A percentile compares a stretch with the other conserved stretches of the same genome.
Evolutionary conservation across 2,113 vertebrate genomes (phyloP).

Genomic region (Thomomys bottae): DNA sequence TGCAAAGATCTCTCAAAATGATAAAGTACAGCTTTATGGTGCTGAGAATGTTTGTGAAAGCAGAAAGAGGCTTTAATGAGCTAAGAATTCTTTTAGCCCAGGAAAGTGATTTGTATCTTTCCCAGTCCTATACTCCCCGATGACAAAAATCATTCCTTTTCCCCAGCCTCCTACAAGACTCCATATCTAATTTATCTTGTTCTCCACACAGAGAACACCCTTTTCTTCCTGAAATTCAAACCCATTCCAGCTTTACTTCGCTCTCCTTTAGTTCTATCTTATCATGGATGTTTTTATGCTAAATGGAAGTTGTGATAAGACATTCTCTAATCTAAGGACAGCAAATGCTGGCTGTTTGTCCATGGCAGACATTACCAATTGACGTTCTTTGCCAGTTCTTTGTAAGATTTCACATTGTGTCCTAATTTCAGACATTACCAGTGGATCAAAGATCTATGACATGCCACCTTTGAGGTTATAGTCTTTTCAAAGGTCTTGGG

Average conservation of each 20-base stretch:
- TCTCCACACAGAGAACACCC: neutral
- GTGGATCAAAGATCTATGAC: neutral
- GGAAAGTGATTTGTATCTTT: conserved; percentile 20
- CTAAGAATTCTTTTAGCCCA: conserved; percentile 36
- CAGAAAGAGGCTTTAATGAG: conserved; percentile 46
- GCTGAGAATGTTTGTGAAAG: neutral
- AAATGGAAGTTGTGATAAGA: neutral
- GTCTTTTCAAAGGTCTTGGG: neutral
- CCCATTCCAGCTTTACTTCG: neutral
- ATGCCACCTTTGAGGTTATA: neutral
- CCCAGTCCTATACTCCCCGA: neutral
- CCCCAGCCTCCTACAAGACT: neutral
- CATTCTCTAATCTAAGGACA: neutral
- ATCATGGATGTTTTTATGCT: neutral
- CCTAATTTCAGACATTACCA: neutral
- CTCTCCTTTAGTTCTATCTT: neutral
- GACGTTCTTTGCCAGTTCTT: neutral
- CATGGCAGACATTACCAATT: neutral
- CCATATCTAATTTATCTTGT: neutral
- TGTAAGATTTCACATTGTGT: neutral
- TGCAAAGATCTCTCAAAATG: conserved; percentile 7
- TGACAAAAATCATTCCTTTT: conserved; percentile 37
- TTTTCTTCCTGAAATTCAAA: conserved; percentile 11
- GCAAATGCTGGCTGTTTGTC: neutral
- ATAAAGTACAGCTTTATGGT: neutral